These are phyloP conservation scores for Miichthys miiuy DNA, from an alignment of 2,797 vertebrate genomes.

Conservation along the genomic window DNA sequence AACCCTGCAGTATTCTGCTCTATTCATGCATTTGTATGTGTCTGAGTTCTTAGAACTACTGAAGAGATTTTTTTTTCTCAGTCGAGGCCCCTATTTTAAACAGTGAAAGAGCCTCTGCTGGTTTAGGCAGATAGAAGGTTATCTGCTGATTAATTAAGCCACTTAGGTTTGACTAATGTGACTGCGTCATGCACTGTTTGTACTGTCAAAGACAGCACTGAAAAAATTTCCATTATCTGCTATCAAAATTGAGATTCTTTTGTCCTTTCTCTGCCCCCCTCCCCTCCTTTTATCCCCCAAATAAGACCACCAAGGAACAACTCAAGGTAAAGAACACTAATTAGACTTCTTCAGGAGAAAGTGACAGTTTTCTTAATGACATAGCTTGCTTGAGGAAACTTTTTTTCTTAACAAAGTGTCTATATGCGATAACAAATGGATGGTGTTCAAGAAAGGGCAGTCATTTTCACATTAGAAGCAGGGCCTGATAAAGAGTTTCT, in stretches of 20 bases:
- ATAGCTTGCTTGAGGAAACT: constrained; percentile 37
- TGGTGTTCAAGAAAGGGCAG: constrained; percentile 32
- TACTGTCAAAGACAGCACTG: constrained; percentile 36
- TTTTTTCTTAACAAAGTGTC: constrained; percentile 40
- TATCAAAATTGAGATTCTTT: constrained; percentile 59
- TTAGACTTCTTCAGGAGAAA: constrained; percentile 56
- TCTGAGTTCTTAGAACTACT: constrained; percentile 14
- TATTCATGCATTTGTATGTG: constrained; percentile 20
- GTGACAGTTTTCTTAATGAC: constrained; percentile 62
- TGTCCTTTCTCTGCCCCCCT: constrained; percentile 54
- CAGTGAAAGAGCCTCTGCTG: constrained; percentile 19
- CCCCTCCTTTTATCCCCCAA: constrained; percentile 21
- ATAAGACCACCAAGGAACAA: constrained; percentile 86
- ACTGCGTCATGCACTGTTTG: constrained; percentile 42
- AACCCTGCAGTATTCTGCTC: not conserved
- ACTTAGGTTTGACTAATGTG: constrained; percentile 52
- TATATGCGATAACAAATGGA: constrained; percentile 50
- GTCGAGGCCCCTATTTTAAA: constrained; percentile 13
- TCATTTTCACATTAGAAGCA: constrained; percentile 53
- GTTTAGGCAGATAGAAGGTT: constrained; percentile 50
- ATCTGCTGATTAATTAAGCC: constrained; percentile 64
- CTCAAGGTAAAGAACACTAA: constrained; percentile 84
- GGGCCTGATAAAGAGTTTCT: constrained; percentile 51
- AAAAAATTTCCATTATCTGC: constrained; percentile 48
- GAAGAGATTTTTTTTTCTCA: not conserved